Percentiles rank a stretch among this genome's conserved stretches.
Conservation (phyloP, 2,888 invertebrate species). For the Acronicta aceris region DNA sequence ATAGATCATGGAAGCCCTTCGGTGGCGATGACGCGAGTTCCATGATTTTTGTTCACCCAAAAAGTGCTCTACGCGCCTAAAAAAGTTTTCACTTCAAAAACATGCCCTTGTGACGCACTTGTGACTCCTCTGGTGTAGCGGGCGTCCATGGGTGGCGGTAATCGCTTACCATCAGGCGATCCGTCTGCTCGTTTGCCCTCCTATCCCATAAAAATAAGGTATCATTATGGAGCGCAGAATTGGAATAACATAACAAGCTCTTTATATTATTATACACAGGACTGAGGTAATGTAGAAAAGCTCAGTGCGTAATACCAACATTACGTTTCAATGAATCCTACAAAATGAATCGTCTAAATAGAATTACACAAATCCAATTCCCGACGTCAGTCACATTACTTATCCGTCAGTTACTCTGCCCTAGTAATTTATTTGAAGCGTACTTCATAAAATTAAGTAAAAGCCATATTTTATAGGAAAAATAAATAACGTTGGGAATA, state of each 20-base stretch:
- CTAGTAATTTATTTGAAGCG: slow-evolving; percentile 21
- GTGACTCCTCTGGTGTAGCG: too few relatives aligned
- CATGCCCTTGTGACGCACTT: too few relatives aligned
- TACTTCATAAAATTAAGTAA: slow-evolving; percentile 18
- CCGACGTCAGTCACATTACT: slow-evolving; percentile 18
- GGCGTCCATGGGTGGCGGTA: too few relatives aligned
- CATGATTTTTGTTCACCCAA: too few relatives aligned
- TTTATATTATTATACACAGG: not conserved
- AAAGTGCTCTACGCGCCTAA: too few relatives aligned
- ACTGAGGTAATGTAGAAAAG: not conserved
- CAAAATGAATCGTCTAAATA: slow-evolving; percentile 12
- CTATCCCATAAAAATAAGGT: too few relatives aligned
- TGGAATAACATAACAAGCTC: not conserved
- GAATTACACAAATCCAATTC: slow-evolving; percentile 13
- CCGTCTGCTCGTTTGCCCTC: too few relatives aligned
- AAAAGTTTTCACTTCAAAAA: too few relatives aligned
- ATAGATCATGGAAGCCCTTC: too few relatives aligned
- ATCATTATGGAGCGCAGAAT: too few relatives aligned
- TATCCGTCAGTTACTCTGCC: slow-evolving; percentile 23
- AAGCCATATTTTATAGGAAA: slow-evolving; percentile 16
- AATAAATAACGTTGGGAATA: slow-evolving; percentile 19
- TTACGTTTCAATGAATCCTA: slow-evolving; percentile 4
- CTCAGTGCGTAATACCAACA: not conserved
- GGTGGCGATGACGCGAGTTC: too few relatives aligned
- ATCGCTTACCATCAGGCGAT: too few relatives aligned